Percentiles rank a stretch among this genome's conserved stretches.
Evolutionary conservation across 1,140 invertebrate genomes (phyloP).

Genomic region (Phenacoccus solenopsis): DNA sequence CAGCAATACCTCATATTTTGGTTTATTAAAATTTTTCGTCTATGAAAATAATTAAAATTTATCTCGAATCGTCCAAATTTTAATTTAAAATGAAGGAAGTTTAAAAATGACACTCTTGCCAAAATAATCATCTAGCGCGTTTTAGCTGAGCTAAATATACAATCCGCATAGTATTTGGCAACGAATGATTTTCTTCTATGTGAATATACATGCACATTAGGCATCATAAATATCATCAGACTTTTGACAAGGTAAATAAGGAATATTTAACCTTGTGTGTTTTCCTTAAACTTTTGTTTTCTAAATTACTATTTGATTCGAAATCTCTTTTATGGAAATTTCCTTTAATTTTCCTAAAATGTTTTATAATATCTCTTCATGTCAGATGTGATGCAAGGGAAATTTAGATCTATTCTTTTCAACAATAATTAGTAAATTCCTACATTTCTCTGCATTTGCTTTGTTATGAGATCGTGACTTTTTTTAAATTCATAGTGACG

Average conservation of each 20-base stretch:
- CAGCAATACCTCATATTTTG: no score
- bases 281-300: not conserved
- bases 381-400: no score
- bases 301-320: no score
- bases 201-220: constrained; percentile 9
- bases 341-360: no score
- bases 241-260: constrained; percentile 12
- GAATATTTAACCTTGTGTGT: constrained; percentile 7
- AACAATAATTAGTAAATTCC: no score
- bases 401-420: no score
- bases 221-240: constrained; percentile 13
- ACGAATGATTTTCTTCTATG: not conserved
- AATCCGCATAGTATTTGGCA: constrained; percentile 8
- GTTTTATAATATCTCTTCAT: no score
- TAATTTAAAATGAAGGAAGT: constrained; percentile 14
- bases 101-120: constrained; percentile 10
- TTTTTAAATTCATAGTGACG: not conserved
- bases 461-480: no score
- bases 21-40: not conserved
- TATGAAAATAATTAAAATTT: not conserved
- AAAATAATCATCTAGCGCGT: constrained; percentile 15
- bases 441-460: no score
- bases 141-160: constrained; percentile 16
- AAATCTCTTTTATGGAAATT: no score
- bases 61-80: constrained; percentile 4